Conservation (phyloP, 2,797 vertebrate species). For the Chiloscyllium punctatum region DNA sequence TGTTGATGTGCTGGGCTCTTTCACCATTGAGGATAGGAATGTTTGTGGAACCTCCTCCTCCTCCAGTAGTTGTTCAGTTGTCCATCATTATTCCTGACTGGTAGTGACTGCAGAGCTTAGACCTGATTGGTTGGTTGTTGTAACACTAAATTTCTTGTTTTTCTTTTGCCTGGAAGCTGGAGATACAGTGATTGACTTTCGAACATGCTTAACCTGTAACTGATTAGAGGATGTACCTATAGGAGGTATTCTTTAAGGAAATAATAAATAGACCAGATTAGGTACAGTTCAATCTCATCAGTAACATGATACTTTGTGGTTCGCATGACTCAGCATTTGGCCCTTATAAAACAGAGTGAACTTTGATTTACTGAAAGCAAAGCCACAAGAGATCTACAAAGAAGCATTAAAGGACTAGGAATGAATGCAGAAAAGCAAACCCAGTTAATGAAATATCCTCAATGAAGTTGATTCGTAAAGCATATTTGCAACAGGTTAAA, state of each 20-base stretch:
- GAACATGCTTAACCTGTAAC: background rate
- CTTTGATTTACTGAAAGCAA: background rate
- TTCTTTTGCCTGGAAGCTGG: background rate
- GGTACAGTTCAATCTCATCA: background rate
- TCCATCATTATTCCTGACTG: background rate
- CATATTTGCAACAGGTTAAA: background rate
- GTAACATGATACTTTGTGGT: background rate
- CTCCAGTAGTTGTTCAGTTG: background rate
- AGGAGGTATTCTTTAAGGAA: background rate
- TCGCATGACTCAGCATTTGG: no score
- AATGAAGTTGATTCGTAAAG: background rate
- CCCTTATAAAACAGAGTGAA: background rate
- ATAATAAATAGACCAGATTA: background rate
- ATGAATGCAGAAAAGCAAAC: background rate
- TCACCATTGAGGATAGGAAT: background rate
- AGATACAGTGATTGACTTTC: background rate
- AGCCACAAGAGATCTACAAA: background rate
- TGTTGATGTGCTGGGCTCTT: background rate
- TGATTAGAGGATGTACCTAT: background rate
- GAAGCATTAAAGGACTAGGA: background rate
- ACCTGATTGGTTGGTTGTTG: background rate
- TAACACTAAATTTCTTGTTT: background rate
- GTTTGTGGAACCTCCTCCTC: background rate
- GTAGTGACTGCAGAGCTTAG: background rate
- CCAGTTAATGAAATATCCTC: background rate